These are phyloP conservation scores for Zonotrichia albicollis DNA, from an alignment of 2,797 vertebrate species.

Conservation along the genomic window DNA sequence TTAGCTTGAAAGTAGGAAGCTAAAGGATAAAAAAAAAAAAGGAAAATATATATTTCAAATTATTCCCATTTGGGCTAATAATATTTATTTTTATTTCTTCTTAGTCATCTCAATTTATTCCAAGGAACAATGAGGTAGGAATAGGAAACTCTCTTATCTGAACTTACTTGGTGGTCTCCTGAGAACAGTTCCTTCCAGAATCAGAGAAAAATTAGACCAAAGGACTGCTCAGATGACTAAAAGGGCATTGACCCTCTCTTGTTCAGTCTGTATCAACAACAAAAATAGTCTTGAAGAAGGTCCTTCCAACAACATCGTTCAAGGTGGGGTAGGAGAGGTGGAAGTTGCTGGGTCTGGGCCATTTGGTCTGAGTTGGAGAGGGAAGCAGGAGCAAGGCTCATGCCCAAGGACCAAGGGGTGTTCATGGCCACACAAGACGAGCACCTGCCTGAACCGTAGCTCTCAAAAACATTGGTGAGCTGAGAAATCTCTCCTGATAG, in stretches of 20 bases:
- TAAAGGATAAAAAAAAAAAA: background rate
- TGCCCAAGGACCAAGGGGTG: too few species aligned
- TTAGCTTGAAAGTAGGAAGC: background rate
- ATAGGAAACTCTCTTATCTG: background rate
- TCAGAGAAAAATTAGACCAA: background rate
- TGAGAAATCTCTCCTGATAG: background rate
- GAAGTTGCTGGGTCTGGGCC: background rate
- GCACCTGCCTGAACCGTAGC: background rate
- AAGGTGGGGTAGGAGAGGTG: background rate
- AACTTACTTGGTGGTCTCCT: background rate
- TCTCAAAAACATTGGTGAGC: background rate
- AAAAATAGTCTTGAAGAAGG: background rate
- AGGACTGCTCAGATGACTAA: background rate
- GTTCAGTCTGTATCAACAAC: background rate
- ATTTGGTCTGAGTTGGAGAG: rapidly evolving
- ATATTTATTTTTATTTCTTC: background rate
- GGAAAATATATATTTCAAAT: background rate
- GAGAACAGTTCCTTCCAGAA: background rate
- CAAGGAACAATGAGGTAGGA: background rate
- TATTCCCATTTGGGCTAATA: background rate
- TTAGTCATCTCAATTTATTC: background rate
- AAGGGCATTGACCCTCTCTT: background rate
- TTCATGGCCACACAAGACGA: background rate
- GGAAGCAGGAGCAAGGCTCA: background rate
- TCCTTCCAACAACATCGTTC: rapidly evolving